Evolutionary conservation across 2,113 vertebrate species (phyloP), one percentile per base, ranked within the genome.

Genomic region (Crotalus horridus): DNA sequence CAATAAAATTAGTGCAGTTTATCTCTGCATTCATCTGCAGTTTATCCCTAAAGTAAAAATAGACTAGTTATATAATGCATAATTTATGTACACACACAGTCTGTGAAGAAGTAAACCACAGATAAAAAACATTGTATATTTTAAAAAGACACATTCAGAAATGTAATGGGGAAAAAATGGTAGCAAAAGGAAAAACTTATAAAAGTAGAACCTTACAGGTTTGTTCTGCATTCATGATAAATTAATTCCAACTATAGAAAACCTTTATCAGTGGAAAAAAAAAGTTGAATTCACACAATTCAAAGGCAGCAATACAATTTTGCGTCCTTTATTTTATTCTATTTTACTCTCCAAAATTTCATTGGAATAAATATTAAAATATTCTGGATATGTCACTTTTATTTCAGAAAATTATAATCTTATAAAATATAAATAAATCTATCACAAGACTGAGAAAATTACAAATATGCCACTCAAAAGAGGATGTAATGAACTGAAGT

Each of bases 401-500:
- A 93, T 96, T 96, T 89, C 93, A 94, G 4, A 87, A 26, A 93
- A 92, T 90, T 86, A 87, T 91, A 56, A 96, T 64, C 94, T 55
- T 88, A 92, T 96, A 95, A 92, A 95, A 94, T 92, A 74, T 87
- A 96, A 95, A 97, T 95, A 96, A 96, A 91, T 95, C 93, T 93
- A 61, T 89, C 12, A 74, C n/a, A 74, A 33, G 3, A 74, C 13
- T 74, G 92, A 95, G 89, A 95, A 96, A 96, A 97, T 95, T 95
- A 93, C 92, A 94, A 88, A 89, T 59, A 51, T 92, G 93, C 96
- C 96, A 93, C 91, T 94, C 90, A 95, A 94, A 55, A 94, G 92
- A 93, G 94, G 95, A 96, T 96, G 94, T 94, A 92, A 90, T 94
- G 91, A 96, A 93, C 95, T 94, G 89, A 96, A 97, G 93, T 96